Conservation (phyloP, 2,888 invertebrate genomes). For the Tetrapedia diversipes region DNA sequence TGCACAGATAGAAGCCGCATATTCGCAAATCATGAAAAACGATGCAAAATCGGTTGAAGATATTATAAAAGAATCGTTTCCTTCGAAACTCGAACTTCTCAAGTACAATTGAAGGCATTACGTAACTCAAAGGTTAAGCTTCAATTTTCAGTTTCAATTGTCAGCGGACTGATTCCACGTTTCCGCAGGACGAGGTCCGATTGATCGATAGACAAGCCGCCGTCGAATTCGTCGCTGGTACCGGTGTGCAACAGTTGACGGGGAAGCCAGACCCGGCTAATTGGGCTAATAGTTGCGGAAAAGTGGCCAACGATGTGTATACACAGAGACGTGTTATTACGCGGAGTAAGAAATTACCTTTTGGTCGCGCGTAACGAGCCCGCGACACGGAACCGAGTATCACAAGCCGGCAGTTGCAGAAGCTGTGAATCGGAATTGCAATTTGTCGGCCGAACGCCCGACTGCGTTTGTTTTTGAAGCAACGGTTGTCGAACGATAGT, state of each 20-base stretch:
- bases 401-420: conserved; percentile 46
- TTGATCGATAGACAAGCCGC: conserved; percentile 34
- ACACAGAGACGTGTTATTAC: conserved; percentile 47
- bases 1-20: too few species aligned
- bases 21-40: too few species aligned
- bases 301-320: conserved; percentile 49
- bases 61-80: too few species aligned
- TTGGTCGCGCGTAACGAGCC: conserved; percentile 43
- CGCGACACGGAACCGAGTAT: conserved; percentile 47
- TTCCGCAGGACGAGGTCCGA: too few species aligned
- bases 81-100: too few species aligned
- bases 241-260: conserved; percentile 58
- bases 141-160: too few species aligned
- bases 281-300: conserved; percentile 55
- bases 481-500: neutral
- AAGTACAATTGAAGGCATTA: too few species aligned
- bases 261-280: conserved; percentile 32
- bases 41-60: too few species aligned
- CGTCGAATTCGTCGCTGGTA: conserved; percentile 23
- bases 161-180: too few species aligned
- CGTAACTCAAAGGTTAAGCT: too few species aligned
- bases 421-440: conserved; percentile 46
- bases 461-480: neutral
- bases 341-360: conserved; percentile 56
- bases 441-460: conserved; percentile 26